Evolutionary conservation across 2,797 vertebrate species (phyloP).

Genomic region (Falco berigora): DNA sequence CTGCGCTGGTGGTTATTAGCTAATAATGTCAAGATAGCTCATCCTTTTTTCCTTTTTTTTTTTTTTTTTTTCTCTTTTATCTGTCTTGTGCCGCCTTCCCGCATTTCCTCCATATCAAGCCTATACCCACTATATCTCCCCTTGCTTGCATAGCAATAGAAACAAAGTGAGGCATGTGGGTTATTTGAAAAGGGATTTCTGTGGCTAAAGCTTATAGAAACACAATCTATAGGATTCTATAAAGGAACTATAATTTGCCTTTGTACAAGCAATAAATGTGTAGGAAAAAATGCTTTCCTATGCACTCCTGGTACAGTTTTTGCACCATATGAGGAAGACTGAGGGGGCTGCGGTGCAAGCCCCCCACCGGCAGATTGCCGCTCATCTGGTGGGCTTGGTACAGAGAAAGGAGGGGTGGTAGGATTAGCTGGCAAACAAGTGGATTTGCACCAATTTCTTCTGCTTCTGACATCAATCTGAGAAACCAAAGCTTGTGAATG

Average conservation of each 20-base stretch:
- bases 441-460: not conserved
- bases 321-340: accelerated
- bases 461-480: accelerated
- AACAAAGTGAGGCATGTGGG: not conserved
- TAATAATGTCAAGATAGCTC: not conserved
- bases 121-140: not conserved
- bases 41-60: not conserved
- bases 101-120: not conserved
- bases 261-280: not conserved
- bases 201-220: not conserved
- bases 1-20: not conserved
- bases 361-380: not conserved
- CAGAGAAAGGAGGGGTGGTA: no score
- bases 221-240: no score
- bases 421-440: not conserved
- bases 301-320: not conserved
- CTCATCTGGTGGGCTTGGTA: not conserved
- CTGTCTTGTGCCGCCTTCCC: not conserved
- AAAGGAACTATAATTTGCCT: not conserved
- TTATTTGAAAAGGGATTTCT: not conserved
- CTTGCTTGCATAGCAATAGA: not conserved
- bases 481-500: not conserved
- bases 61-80: not conserved
- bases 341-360: not conserved
- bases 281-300: not conserved